Evolutionary conservation across 2,888 invertebrate species (phyloP), one percentile per base, ranked within the genome.

Genomic region (Acheta domesticus): DNA sequence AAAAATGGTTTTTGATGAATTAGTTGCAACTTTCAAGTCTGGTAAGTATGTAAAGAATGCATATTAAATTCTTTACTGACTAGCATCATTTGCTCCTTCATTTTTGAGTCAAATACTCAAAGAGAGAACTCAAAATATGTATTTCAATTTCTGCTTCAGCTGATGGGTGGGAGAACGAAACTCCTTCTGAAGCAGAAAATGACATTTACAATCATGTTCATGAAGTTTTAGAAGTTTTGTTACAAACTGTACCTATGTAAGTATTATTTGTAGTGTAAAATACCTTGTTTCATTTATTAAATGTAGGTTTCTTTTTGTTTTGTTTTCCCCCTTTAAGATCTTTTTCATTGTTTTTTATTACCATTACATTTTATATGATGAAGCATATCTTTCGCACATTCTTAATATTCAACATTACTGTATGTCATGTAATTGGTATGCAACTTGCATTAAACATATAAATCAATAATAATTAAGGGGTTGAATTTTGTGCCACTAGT

Each of bases 181-280:
- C 85, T 77, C 93, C 92, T 3, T 86, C 88, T 16, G 88, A 89
- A 78, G 88, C 89, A 81, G 89, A 91, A 79, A 86, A 89, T 48
- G 85, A 86, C 75, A 90, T 88, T 84, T 90, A 92, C 86, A 89
- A 90, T 79, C 90, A 92, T 83, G 87, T 93, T 11, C 96, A 96
- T 83, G 85, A 87, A 21, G 84, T 89, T 12, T 83, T 91, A 1
- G 84, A 85, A 80, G 86, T 87, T 81, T 85, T 91, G 81, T 84
- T 91, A 36, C 86, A 86, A 84, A 86, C 89, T 77, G 87, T 90
- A 79, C 93, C 93, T 21, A 89, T 92, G 91, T 91, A 87, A 88
- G 88, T 86, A 80, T 62, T 62, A 36, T 36, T 36, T 36, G 36
- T 36, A 36, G 8, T 36, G 8, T 36, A 36, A 5, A 23, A 4